These are phyloP conservation scores for Sycophila sp. DNA, from an alignment of 1,140 invertebrate genomes.

Conservation along the genomic window DNA sequence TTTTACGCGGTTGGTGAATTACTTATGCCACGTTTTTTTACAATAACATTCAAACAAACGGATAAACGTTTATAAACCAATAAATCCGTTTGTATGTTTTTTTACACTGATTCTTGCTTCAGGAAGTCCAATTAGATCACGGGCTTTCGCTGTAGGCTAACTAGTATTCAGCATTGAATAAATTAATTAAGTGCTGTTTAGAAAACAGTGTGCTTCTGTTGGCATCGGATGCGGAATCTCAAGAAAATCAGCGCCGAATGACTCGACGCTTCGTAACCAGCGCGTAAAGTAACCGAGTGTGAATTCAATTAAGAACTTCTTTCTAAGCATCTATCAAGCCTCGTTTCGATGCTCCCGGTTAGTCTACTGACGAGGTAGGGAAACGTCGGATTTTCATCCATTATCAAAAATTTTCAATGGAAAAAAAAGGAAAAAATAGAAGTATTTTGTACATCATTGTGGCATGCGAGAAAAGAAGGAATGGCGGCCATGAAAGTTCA, in stretches of 20 bases:
- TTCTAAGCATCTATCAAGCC: conserved; percentile 56
- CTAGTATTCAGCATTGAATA: conserved; percentile 12
- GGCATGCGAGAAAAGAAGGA: no score
- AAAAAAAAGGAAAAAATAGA: no score
- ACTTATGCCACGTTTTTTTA: no score
- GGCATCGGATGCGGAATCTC: conserved; percentile 40
- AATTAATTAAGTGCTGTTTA: conserved; percentile 20
- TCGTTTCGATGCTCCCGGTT: conserved; percentile 61
- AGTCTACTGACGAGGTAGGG: conserved; percentile 57
- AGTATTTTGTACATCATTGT: no score
- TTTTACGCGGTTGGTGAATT: no score
- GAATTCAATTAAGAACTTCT: conserved; percentile 64
- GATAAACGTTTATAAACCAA: no score
- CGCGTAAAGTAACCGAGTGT: conserved; percentile 59
- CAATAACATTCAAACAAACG: no score
- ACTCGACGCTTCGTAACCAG: conserved; percentile 57
- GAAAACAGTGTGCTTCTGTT: neutral
- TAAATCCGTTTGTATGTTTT: no score
- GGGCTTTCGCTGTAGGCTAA: no score
- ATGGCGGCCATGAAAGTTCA: conserved; percentile 47
- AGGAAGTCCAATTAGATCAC: no score
- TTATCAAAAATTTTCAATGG: conserved; percentile 9
- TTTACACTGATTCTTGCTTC: no score
- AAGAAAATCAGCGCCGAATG: conserved; percentile 63
- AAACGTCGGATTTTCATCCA: conserved; percentile 49